phyloP scores from a whole-genome alignment of 2,797 vertebrate species.

The Diceros bicornis region DNA sequence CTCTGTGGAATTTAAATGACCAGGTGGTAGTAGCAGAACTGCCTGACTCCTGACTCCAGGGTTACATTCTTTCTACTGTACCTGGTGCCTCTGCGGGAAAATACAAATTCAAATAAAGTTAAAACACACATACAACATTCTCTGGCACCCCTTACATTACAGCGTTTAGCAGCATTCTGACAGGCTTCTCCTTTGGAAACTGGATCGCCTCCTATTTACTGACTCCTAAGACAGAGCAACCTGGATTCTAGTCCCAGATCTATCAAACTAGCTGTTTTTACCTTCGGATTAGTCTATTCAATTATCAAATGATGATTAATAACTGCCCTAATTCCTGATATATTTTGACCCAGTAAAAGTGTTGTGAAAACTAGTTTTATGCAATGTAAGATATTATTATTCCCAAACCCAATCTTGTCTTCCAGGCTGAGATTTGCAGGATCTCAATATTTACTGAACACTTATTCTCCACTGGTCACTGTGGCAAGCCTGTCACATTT shows the following conservation, averaged over 20 bases:
- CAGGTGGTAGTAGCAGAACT: background rate
- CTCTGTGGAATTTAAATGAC: background rate
- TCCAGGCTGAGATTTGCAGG: background rate
- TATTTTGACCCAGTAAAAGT: background rate
- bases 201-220: background rate
- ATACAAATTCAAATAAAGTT: background rate
- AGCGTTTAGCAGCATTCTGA: background rate
- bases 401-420: background rate
- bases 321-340: background rate
- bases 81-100: background rate
- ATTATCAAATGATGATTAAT: background rate
- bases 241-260: background rate
- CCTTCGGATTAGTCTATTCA: background rate
- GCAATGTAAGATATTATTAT: background rate
- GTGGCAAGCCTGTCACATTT: background rate
- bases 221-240: background rate
- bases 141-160: rapidly evolving
- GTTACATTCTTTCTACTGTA: background rate
- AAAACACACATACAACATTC: no score
- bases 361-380: background rate
- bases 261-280: background rate
- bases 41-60: background rate
- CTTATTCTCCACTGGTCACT: background rate
- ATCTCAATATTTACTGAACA: background rate
- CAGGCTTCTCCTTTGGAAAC: background rate